Base-by-base conservation (phyloP, 2,797 vertebrate species). In the Echeneis naucrates region DNA sequence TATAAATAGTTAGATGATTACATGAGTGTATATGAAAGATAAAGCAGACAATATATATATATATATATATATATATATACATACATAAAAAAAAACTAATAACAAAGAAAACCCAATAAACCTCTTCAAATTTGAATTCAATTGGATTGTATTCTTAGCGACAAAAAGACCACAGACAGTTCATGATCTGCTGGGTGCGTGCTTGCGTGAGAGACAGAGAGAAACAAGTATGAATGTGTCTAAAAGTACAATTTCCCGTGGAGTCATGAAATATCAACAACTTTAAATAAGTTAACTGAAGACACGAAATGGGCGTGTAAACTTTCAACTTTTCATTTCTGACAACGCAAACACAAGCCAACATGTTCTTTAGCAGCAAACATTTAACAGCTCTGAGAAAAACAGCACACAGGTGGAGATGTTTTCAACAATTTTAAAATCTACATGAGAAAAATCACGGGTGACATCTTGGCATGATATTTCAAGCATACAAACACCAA, bases 131-230 rank as follows among this genome's bases (percentile, higher is more conserved):
- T n/a, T n/a, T n/a, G n/a, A n/a, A n/a, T n/a, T n/a, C n/a, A n/a
- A n/a, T n/a, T n/a, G n/a, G n/a, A n/a, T n/a, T n/a, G n/a, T 45
- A 52, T 53, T 72, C 10, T 50, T 32, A 21, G 37, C 6, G 32
- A 38, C 12, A 80, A 61, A 60, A 55, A 61, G 14, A 73, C 45
- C 66, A 68, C 44, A 57, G 44, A 68, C 23, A 67, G 62, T 44
- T 23, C n/a, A 48, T 32, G 32, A 73, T 51, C 33, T 35, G 19
- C 5, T 10, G 12, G 19, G 44, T 19, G 4, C n/a, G 27, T 30
- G 51, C 65, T 60, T 32, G 14, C 33, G 19, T 44, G 33, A 47
- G 44, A 59, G 5, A 59, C 2, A 4, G 21, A 44, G 40, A 17
- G 55, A 60, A 63, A 42, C 2, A 52, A 7, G 8, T 59, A 19